Evolutionary conservation across 2,888 invertebrate genomes (phyloP).

Genomic region (Oscheius sp.): DNA sequence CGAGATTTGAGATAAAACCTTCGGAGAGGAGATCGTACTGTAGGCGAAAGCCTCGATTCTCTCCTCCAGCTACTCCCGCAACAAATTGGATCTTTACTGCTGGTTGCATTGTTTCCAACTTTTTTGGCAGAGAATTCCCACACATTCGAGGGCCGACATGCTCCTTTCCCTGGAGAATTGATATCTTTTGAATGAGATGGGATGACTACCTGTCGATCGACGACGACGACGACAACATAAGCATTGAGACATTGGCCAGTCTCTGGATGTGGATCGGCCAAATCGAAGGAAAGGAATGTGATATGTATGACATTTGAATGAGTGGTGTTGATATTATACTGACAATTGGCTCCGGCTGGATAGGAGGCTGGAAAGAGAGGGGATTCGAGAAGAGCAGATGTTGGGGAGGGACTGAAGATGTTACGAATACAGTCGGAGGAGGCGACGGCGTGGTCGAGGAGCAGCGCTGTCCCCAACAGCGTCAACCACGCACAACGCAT

Average conservation of each 20-base stretch:
- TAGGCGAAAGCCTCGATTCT: constrained; percentile 51
- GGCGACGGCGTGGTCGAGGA: neutral
- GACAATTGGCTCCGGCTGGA: constrained; percentile 49
- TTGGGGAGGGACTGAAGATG: constrained; percentile 20
- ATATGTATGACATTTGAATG: constrained; percentile 58
- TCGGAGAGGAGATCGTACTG: constrained; percentile 63
- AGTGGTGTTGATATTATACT: constrained; percentile 55
- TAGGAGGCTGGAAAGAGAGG: constrained; percentile 56
- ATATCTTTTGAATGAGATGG: constrained; percentile 3
- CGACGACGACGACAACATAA: constrained; percentile 63
- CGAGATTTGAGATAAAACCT: constrained; percentile 36
- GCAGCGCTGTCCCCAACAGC: constrained; percentile 26
- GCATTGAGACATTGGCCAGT: constrained; percentile 64
- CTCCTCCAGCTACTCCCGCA: constrained; percentile 23
- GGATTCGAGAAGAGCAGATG: constrained; percentile 41
- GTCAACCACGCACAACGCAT: constrained; percentile 23
- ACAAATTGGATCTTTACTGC: constrained; percentile 45
- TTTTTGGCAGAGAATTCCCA: constrained; percentile 43
- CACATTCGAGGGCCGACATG: constrained; percentile 59
- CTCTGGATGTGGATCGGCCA: constrained; percentile 41
- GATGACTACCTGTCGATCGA: constrained; percentile 40
- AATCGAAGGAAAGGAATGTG: constrained; percentile 57
- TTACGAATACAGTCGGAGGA: constrained; percentile 24
- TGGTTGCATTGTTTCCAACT: constrained; percentile 57
- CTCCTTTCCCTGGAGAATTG: constrained; percentile 34